Conservation (phyloP, 2,888 invertebrate genomes). For the Frankliniella intonsa region DNA sequence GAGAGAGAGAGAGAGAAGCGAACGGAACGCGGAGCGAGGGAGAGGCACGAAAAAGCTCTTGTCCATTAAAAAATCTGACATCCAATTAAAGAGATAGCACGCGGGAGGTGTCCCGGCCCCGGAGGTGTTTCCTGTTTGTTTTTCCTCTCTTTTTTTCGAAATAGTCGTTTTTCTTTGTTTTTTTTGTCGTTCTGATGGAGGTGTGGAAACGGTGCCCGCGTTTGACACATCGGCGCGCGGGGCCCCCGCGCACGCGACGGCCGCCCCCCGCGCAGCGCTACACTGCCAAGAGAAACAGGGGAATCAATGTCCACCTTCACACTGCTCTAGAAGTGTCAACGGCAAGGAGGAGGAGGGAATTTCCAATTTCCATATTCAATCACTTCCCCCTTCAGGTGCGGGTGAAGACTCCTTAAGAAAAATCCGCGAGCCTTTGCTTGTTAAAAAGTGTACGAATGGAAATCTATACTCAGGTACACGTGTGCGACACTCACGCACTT, state of each 20-base stretch:
- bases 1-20: neutral
- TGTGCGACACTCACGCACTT: too few species aligned
- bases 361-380: too few species aligned
- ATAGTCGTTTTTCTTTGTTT: neutral
- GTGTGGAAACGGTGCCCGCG: slow-evolving; percentile 5
- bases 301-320: too few species aligned
- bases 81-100: slow-evolving; percentile 21
- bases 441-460: too few species aligned
- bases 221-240: neutral
- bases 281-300: too few species aligned
- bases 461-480: too few species aligned
- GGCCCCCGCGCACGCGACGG: neutral
- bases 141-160: neutral
- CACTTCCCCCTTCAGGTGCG: too few species aligned
- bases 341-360: too few species aligned
- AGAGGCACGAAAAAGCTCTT: slow-evolving; percentile 10
- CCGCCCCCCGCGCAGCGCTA: neutral
- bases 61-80: slow-evolving; percentile 27
- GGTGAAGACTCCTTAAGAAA: too few species aligned
- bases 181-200: neutral
- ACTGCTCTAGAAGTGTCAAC: too few species aligned
- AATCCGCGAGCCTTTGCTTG: too few species aligned
- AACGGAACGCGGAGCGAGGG: too few species aligned
- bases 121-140: slow-evolving; percentile 3
- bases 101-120: neutral